Conservation (phyloP, 2,888 invertebrate genomes). For the Noctua pronuba region DNA sequence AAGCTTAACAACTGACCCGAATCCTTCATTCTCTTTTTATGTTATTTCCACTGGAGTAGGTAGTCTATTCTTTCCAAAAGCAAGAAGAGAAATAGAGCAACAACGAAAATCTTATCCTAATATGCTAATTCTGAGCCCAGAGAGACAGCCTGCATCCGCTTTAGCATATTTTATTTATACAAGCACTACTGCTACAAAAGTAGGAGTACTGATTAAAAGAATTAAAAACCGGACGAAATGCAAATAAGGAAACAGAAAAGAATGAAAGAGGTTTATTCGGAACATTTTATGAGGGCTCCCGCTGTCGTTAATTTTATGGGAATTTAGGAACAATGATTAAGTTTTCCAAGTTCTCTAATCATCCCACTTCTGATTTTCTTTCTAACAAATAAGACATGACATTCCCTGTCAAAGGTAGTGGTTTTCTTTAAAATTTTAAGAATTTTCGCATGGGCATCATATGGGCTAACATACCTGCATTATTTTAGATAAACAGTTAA, state of each 20-base stretch:
- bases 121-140: slow-evolving; percentile 30
- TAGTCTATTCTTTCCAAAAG: not conserved
- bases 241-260: not conserved
- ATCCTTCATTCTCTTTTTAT: too few relatives aligned
- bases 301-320: not conserved
- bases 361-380: not conserved
- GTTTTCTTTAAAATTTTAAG: not conserved
- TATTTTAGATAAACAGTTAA: too few relatives aligned
- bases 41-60: not conserved
- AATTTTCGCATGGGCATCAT: not conserved
- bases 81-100: not conserved
- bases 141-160: slow-evolving; percentile 10
- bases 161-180: slow-evolving; percentile 10
- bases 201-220: slow-evolving; percentile 24
- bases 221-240: slow-evolving; percentile 30
- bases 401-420: not conserved
- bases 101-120: not conserved
- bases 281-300: not conserved
- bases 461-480: not conserved
- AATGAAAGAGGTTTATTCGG: not conserved
- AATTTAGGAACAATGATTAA: not conserved
- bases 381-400: not conserved
- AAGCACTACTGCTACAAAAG: slow-evolving; percentile 20
- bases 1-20: too few relatives aligned
- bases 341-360: not conserved